Evolutionary conservation across 2,888 invertebrate genomes (phyloP), one percentile per base, ranked within the genome.

Genomic region (Agonopterix alstromeriana): DNA sequence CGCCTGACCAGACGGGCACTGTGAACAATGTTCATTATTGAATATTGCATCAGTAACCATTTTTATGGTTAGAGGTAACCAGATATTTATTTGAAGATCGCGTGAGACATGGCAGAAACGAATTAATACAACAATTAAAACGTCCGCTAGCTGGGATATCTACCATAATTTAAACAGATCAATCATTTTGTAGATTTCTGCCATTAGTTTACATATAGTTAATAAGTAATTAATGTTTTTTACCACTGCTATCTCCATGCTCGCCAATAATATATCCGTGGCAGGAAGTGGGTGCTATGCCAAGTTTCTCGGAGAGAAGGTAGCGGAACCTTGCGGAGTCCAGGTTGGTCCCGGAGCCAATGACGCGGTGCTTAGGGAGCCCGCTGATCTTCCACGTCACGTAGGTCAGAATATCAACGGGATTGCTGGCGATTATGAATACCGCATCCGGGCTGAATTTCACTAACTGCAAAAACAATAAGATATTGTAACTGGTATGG

Each of bases 201-300:
- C 27, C n/a, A n/a, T 27, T 27, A 27, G 27, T 17, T 17, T 17
- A 2, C 17, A 17, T 17, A 3, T 17, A 17, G 0, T 17, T 3
- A 1, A 3, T 36, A 9, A 3, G n/a, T 36, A 36, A n/a, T 9
- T 36, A 10, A 41, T 41, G 11, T 42, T 42, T 10, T 35, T 73
- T 65, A 94, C 94, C 96, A 58, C 95, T 95, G 49, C 94, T 93
- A 67, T 98, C 98, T 0, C 98, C 98, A 66, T 98, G 98, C 72
- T 98, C 98, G 35, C 98, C 98, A 67, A 98, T 96, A 65, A 98
- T 95, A 92, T 95, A 98, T 0, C 96, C 97, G 72, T 98, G 97
- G 67, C 95, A 94, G 56, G 95, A 96, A 10, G 94, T 92, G 4
- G 97, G 92, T 0, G 97, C 95, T 41, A 97, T 92, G 52, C 92